phyloP scores from a whole-genome alignment of 2,113 vertebrate species.

The Apteryx mantelli region DNA sequence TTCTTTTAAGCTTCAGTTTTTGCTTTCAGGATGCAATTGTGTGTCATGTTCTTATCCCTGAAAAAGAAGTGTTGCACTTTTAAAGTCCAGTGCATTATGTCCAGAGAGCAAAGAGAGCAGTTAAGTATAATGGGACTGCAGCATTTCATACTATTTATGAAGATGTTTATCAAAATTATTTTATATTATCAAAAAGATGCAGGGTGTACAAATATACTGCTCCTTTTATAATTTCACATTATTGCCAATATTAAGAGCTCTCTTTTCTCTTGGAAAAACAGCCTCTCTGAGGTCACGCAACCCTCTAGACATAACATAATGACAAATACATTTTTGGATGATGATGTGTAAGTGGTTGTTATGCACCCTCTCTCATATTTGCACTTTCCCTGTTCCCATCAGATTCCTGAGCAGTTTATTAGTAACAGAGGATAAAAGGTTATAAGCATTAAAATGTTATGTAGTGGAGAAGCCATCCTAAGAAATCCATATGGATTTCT shows the following conservation, averaged over 20 bases:
- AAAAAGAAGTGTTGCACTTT: neutral
- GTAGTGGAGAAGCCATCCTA: neutral
- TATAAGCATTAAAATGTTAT: neutral
- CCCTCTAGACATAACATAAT: neutral
- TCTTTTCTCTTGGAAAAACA: conserved; percentile 2
- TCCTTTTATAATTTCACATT: neutral
- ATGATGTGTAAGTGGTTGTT: neutral
- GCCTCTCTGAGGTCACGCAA: neutral
- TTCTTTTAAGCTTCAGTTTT: neutral
- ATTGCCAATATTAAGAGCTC: neutral
- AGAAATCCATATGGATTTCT: neutral
- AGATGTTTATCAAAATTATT: neutral
- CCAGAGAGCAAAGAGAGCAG: neutral
- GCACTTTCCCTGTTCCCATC: neutral
- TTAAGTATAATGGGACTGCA: neutral
- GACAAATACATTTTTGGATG: neutral
- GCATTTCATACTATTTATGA: neutral
- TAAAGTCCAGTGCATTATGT: neutral
- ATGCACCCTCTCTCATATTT: neutral
- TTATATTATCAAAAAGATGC: neutral
- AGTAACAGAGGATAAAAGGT: neutral
- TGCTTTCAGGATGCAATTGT: neutral
- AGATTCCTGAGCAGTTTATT: neutral
- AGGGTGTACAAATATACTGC: neutral
- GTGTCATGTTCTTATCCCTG: neutral